These are phyloP conservation scores for Gonatopus flavifemur DNA, from an alignment of 1,140 invertebrate genomes.

Conservation along the genomic window DNA sequence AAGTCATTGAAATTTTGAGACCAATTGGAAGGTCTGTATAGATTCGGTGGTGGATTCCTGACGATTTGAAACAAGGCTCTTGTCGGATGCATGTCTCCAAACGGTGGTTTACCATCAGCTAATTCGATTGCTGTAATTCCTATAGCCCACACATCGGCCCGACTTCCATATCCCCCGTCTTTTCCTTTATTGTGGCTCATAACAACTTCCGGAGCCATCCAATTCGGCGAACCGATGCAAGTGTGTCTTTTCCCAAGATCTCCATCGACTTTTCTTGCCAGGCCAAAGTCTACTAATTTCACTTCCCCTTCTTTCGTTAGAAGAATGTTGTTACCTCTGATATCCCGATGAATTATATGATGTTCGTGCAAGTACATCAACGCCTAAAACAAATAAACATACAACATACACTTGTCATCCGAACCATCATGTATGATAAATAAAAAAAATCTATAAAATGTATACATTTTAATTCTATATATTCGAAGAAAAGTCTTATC, in stretches of 20 bases:
- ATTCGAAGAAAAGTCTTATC: too few species aligned
- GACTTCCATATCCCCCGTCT: constrained; percentile 66
- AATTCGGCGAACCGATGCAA: constrained; percentile 84
- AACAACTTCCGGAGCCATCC: constrained; percentile 90
- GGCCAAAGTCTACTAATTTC: constrained; percentile 82
- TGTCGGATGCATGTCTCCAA: constrained; percentile 83
- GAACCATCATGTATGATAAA: too few species aligned
- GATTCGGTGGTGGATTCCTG: constrained; percentile 80
- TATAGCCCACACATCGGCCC: constrained; percentile 87
- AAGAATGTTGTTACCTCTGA: constrained; percentile 83
- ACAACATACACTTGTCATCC: too few species aligned
- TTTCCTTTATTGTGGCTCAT: constrained; percentile 42
- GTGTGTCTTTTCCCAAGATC: constrained; percentile 70
- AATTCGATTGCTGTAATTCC: constrained; percentile 92
- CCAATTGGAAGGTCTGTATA: constrained; percentile 76
- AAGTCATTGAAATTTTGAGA: constrained; percentile 81
- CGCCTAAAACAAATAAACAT: constrained; percentile 58
- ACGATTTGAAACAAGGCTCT: constrained; percentile 84
- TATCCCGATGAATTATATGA: constrained; percentile 83
- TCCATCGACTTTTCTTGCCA: constrained; percentile 76
- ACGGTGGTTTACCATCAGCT: constrained; percentile 83
- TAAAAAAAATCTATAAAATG: too few species aligned
- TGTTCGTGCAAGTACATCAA: constrained; percentile 80
- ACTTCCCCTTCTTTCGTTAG: constrained; percentile 81
- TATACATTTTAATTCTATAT: too few species aligned